Percentiles rank a stretch among this genome's conserved stretches.
These are phyloP conservation scores for Aporrectodea caliginosa DNA, from an alignment of 1,140 invertebrate species.

Conservation along the genomic window DNA sequence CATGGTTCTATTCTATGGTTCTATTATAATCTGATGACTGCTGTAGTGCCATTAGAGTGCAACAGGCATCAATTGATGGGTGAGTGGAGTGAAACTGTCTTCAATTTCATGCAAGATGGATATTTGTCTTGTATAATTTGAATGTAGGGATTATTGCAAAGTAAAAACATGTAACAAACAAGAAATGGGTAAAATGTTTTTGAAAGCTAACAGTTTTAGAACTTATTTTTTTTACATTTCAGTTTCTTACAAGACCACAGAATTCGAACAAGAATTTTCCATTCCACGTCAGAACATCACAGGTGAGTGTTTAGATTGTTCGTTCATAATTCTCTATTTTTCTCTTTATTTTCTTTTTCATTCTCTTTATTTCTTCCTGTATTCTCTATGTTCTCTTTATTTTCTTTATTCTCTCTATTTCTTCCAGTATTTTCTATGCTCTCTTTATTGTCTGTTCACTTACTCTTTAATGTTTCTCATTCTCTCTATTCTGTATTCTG, in stretches of 20 bases:
- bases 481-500: background rate
- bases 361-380: no score
- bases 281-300: slow-evolving; percentile 77
- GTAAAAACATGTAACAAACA: background rate
- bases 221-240: slow-evolving; percentile 22
- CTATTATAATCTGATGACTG: no score
- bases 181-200: background rate
- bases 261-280: slow-evolving; percentile 80
- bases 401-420: no score
- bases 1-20: no score
- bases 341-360: background rate
- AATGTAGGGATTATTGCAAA: background rate
- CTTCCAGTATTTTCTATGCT: no score
- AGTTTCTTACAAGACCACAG: slow-evolving; percentile 74
- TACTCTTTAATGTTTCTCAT: background rate
- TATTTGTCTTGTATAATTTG: background rate
- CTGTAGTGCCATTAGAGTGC: no score
- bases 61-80: no score
- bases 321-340: background rate
- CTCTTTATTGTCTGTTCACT: background rate
- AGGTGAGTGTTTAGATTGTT: slow-evolving; percentile 52
- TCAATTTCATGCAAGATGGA: background rate
- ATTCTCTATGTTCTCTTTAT: no score
- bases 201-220: background rate
- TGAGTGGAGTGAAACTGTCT: background rate